Evolutionary conservation across 2,888 invertebrate species (phyloP), one percentile per base, ranked within the genome.

Genomic region (Erannis defoliaria): DNA sequence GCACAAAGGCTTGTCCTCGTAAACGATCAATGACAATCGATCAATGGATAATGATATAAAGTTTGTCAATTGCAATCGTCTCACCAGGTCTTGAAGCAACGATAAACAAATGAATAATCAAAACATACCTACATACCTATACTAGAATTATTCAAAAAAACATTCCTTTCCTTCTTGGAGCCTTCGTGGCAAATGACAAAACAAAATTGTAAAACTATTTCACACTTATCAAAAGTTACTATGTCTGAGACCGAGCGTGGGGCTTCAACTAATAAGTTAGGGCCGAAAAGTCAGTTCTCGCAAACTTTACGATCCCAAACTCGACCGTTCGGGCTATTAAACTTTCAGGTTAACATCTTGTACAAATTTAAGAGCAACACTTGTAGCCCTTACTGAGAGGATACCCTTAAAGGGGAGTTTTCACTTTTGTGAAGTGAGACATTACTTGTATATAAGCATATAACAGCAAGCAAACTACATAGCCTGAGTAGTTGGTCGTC

Each of bases 311-410:
- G 43, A 42, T 23, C 45, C 50, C 45, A 19, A 43, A 60, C 49
- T 55, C 18, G 33, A 23, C 55, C 14, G 37, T 31, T 48, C 21
- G 37, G 45, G 38, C 55, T 51, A 43, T 61, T 61, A 55, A 61
- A 61, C 42, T 61, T 55, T 55, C 61, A 55, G 55, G 55, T 55
- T 61, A 55, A 50, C 61, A 37, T 51, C 50, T 55, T 55, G 55
- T 55, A 43, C 45, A 43, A 55, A 38, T 55, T 61, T 43, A 43
- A 55, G 55, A 31, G 49, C 29, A 31, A 49, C 48, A 54, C 35
- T 10, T 21, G 16, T 45, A 26, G 43, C 42, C 43, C 29, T 42
- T 33, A 35, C 19, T 19, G 19, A 35, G 42, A 40, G 6, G 21
- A 18, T 8, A 42, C 14, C 26, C 43, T 23, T 55, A 48, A 31